A percentile compares a stretch with the other conserved stretches of the same genome.
These are phyloP conservation scores for Gasterosteus nipponicus DNA, from an alignment of 2,113 vertebrate genomes.

Conservation along the genomic window DNA sequence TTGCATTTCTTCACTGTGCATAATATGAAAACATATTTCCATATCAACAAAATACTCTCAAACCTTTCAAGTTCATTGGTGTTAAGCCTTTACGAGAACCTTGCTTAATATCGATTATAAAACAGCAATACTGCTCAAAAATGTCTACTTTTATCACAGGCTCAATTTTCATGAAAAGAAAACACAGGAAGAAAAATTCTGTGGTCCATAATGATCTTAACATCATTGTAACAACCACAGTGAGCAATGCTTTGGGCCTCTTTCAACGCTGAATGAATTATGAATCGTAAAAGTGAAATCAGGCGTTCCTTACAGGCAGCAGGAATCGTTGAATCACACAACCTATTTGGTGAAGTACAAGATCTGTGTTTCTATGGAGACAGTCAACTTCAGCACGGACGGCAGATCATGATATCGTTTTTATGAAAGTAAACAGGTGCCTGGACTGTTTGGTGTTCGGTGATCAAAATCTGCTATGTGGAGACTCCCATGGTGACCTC, in stretches of 20 bases:
- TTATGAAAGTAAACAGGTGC: slow-evolving; percentile 27
- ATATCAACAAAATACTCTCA: neutral
- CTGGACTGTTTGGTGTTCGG: slow-evolving; percentile 1
- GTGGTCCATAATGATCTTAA: neutral
- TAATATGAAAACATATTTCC: neutral
- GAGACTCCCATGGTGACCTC: slow-evolving; percentile 10
- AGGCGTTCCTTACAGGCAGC: slow-evolving; percentile 32
- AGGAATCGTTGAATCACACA: slow-evolving; percentile 19
- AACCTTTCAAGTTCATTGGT: neutral
- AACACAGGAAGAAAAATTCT: neutral
- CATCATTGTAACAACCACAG: neutral
- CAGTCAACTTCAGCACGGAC: slow-evolving; percentile 27
- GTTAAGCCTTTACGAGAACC: neutral
- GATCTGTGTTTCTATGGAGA: slow-evolving; percentile 75
- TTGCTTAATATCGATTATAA: neutral
- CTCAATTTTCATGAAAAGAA: neutral
- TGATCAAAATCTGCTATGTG: slow-evolving; percentile 3
- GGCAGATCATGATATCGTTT: slow-evolving; percentile 42
- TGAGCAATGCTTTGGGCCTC: neutral
- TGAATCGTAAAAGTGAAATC: slow-evolving; percentile 16
- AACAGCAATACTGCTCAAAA: neutral
- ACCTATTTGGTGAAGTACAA: slow-evolving; percentile 32
- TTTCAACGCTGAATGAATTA: slow-evolving; percentile 39
- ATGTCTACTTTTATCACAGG: neutral
- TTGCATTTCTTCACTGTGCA: neutral